Evolutionary conservation across 2,113 vertebrate genomes (phyloP).

Genomic region (Jaculus jaculus): DNA sequence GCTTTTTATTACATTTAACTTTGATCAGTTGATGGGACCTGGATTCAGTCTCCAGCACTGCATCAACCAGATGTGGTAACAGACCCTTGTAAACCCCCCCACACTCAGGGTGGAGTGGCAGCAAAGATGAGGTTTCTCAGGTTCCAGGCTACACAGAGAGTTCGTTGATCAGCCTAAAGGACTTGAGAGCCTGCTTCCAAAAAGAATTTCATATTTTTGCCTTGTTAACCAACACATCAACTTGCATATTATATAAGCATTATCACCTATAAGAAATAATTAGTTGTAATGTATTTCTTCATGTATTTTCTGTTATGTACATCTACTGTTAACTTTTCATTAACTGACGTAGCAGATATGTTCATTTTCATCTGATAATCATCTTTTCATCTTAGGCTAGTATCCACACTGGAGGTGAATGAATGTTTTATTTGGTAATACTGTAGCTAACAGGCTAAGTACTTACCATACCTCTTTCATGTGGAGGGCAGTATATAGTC

Average conservation of each 20-base stretch:
- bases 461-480: neutral
- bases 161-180: neutral
- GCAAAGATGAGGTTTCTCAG: neutral
- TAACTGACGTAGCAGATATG: neutral
- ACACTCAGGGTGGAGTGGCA: too few species aligned
- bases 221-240: neutral
- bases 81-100: neutral
- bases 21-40: neutral
- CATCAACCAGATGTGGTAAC: neutral
- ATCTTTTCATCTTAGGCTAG: too few species aligned
- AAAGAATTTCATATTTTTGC: neutral
- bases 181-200: neutral
- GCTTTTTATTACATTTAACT: slow-evolving; percentile 14
- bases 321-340: neutral
- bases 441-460: neutral
- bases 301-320: neutral
- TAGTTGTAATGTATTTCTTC: neutral
- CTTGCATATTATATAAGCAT: neutral
- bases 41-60: neutral
- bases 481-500: neutral
- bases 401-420: neutral
- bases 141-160: neutral
- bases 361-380: neutral
- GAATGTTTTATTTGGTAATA: neutral
- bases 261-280: neutral